phyloP scores from a whole-genome alignment of 2,113 vertebrate species.

The Prinia subflava region DNA sequence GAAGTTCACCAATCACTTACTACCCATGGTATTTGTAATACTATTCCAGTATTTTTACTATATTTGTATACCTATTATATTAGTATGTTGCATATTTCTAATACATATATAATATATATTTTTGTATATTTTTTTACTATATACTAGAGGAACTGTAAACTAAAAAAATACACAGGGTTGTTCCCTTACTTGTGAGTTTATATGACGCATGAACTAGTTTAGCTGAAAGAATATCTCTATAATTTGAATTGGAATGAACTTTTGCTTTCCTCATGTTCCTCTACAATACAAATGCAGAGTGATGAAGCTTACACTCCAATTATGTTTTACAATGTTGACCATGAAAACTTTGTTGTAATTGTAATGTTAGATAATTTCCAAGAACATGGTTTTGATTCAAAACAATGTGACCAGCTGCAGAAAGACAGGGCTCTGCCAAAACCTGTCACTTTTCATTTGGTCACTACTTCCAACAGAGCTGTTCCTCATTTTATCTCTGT shows the following conservation, averaged over 20 bases:
- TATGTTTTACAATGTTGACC: constrained; percentile 20
- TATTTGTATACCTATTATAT: not conserved
- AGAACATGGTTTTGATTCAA: not conserved
- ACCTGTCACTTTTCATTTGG: constrained; percentile 29
- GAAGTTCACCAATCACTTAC: not conserved
- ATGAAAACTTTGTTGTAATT: constrained; percentile 32
- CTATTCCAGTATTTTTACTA: not conserved
- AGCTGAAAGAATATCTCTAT: not conserved
- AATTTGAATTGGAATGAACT: not conserved
- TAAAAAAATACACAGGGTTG: not conserved
- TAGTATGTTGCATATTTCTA: not conserved
- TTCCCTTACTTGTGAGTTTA: not conserved
- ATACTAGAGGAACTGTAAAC: not conserved
- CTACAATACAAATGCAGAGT: not conserved
- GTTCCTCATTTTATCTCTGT: not conserved
- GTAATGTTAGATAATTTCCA: constrained; percentile 26
- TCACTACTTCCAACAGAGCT: not conserved
- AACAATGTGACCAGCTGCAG: constrained; percentile 32
- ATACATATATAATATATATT: not conserved
- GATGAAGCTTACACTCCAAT: not conserved
- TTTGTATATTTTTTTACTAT: not conserved
- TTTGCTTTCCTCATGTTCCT: not conserved
- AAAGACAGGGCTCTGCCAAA: constrained; percentile 43
- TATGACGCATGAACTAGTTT: not conserved
- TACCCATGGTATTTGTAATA: not conserved